These are phyloP conservation scores for Tetraodon nigroviridis DNA, from an alignment of 2,113 vertebrate species.

Conservation along the genomic window DNA sequence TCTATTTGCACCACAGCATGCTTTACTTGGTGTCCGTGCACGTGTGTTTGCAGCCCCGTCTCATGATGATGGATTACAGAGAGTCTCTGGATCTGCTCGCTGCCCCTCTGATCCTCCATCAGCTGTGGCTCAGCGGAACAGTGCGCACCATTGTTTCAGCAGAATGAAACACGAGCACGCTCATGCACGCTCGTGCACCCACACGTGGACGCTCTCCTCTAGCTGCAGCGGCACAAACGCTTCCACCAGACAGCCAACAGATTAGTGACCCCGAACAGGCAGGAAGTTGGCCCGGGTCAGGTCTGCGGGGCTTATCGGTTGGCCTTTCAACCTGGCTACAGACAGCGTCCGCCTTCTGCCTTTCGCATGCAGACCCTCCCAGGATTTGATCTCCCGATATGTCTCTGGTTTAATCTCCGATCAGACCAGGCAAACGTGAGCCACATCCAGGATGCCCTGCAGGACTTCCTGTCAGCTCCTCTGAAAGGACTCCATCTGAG, in stretches of 20 bases:
- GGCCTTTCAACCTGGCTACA: slow-evolving; percentile 50
- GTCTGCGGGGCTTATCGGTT: slow-evolving; percentile 47
- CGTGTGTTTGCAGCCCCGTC: slow-evolving; percentile 39
- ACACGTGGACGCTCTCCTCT: slow-evolving; percentile 9
- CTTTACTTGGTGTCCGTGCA: slow-evolving; percentile 24
- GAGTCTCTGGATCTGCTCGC: slow-evolving; percentile 47
- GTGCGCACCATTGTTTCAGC: slow-evolving; percentile 57
- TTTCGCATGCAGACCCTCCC: slow-evolving; percentile 15
- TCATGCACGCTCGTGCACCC: neutral
- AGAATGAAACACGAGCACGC: neutral
- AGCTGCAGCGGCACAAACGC: slow-evolving; percentile 13
- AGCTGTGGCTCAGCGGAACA: slow-evolving; percentile 56
- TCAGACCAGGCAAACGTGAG: slow-evolving; percentile 15
- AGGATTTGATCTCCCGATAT: neutral
- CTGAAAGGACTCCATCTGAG: slow-evolving; percentile 30
- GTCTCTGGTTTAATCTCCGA: slow-evolving; percentile 7
- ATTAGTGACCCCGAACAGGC: slow-evolving; percentile 48
- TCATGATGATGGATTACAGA: slow-evolving; percentile 64
- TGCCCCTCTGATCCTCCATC: slow-evolving; percentile 62
- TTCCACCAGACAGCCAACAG: slow-evolving; percentile 50
- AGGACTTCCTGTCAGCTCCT: slow-evolving; percentile 45
- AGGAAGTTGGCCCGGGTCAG: slow-evolving; percentile 36
- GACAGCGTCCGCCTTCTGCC: slow-evolving; percentile 33
- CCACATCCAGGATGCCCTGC: slow-evolving; percentile 35
- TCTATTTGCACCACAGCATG: slow-evolving; percentile 20